Percentiles rank a stretch among this genome's conserved stretches.
Evolutionary conservation across 1,140 invertebrate genomes (phyloP).

Genomic region (Subanguina moxae): DNA sequence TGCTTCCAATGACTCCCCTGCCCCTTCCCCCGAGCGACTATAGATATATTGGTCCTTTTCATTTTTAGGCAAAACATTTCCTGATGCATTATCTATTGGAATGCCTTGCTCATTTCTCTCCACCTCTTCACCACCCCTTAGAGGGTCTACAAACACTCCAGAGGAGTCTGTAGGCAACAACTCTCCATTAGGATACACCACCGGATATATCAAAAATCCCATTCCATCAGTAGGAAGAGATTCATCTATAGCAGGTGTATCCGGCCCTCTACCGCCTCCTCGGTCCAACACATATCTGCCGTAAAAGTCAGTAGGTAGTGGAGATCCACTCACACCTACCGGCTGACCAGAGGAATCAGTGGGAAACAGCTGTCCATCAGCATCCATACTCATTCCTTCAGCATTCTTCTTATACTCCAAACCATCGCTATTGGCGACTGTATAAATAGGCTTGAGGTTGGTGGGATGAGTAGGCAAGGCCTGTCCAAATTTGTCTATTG

Average conservation of each 20-base stretch:
- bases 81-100: constrained; percentile 26
- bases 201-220: constrained; percentile 21
- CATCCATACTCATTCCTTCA: constrained; percentile 20
- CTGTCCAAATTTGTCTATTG: constrained; percentile 36
- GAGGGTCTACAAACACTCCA: constrained; percentile 27
- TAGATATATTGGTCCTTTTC: constrained; percentile 28
- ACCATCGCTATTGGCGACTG: constrained; percentile 20
- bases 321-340: constrained; percentile 34
- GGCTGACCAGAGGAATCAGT: constrained; percentile 35
- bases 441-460: constrained; percentile 5
- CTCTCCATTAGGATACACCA: constrained; percentile 39
- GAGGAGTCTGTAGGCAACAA: constrained; percentile 30
- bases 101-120: constrained; percentile 26
- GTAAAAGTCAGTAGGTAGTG: constrained; percentile 40
- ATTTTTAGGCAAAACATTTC: constrained; percentile 26
- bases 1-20: not conserved
- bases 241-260: not conserved
- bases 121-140: constrained; percentile 33
- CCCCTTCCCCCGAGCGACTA: constrained; percentile 8
- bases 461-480: constrained; percentile 21
- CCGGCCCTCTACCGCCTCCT: constrained; percentile 16
- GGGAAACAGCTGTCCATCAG: constrained; percentile 37
- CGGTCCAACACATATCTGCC: constrained; percentile 29
- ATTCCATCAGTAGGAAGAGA: constrained; percentile 23
- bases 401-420: constrained; percentile 17